These are phyloP conservation scores for Stichodactyla mertensii DNA, from an alignment of 64 coral and sea anemone species.

Conservation along the genomic window DNA sequence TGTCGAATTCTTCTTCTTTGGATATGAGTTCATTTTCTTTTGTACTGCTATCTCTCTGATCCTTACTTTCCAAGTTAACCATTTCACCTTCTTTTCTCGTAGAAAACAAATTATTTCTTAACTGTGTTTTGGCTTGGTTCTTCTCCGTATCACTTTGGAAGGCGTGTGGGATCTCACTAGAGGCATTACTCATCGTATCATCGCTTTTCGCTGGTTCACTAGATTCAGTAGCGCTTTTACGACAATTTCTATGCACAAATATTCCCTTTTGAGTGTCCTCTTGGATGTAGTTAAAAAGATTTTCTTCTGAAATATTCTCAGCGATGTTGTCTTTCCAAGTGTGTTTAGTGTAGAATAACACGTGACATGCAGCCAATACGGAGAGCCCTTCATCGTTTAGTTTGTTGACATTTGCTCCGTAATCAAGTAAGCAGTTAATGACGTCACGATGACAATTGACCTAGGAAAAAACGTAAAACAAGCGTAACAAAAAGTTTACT, in stretches of 20 bases:
- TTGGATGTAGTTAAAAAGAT: slow-evolving; percentile 85
- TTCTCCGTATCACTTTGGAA: not conserved
- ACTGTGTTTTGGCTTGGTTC: not conserved
- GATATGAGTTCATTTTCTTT: not conserved
- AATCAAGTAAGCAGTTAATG: slow-evolving; percentile 88
- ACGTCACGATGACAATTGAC: slow-evolving; percentile 95
- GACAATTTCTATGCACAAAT: slow-evolving; percentile 75
- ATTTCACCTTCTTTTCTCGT: not conserved
- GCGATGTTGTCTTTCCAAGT: slow-evolving; percentile 99
- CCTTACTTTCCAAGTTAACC: not conserved
- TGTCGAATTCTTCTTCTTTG: not conserved
- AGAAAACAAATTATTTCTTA: not conserved
- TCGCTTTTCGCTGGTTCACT: not conserved
- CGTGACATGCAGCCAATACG: slow-evolving; percentile 93
- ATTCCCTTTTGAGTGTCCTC: slow-evolving; percentile 72
- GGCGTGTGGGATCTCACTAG: not conserved
- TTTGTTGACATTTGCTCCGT: slow-evolving; percentile 99
- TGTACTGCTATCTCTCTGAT: not conserved
- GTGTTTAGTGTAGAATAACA: slow-evolving; percentile 97
- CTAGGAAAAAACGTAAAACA: slow-evolving; percentile 14
- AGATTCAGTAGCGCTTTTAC: slow-evolving; percentile 11
- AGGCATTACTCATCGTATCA: not conserved
- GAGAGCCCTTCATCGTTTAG: slow-evolving; percentile 96
- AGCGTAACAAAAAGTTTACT: not conserved
- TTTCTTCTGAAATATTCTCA: slow-evolving; percentile 75